Evolutionary conservation across 2,888 invertebrate species (phyloP), one percentile per base, ranked within the genome.

Genomic region (Incurvaria masculella): DNA sequence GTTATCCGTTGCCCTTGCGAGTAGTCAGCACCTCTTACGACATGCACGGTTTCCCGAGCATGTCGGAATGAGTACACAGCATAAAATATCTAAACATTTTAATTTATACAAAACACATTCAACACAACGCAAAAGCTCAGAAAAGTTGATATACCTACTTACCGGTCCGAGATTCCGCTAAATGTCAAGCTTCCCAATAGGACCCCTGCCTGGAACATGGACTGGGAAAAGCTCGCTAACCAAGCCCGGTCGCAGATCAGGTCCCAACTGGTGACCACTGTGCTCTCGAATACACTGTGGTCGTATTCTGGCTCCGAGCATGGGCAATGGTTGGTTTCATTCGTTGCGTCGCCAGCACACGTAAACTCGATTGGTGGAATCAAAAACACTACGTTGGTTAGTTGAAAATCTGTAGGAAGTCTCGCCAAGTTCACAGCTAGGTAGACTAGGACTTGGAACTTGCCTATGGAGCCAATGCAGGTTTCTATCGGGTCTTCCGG

Each of bases 211-310:
- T 83, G 83, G 56, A 81, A 62, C 54, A 78, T 72, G 1, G 81
- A 75, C 57, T 83, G 83, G 11, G 76, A 72, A 17, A 82, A 61
- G 59, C 83, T 83, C 1, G 81, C 76, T 40, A 83, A 58, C 52
- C 73, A 73, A 47, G 68, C 65, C 51, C 69, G 70, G 21, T 80
- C 79, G 55, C 86, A 86, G 49, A 85, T 83, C 27, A 85, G 68
- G 57, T 82, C 57, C 81, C 82, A 85, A 68, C 86, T 75, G 10
- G 75, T 81, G 1, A 81, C 76, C 8, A 84, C 82, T 1, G 83
- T 84, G 55, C 73, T 80, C 4, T 65, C 61, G 45, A 84, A 81
- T 6, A 71, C 63, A 41, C 67, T 78, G 17, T 66, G 65, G 52
- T 84, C 81, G 54, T 81, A 85, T 27, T 79, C 46, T 70, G 86